Base-by-base conservation (phyloP, 2,797 vertebrate species). In the Hippopotamyrus pictus region DNA sequence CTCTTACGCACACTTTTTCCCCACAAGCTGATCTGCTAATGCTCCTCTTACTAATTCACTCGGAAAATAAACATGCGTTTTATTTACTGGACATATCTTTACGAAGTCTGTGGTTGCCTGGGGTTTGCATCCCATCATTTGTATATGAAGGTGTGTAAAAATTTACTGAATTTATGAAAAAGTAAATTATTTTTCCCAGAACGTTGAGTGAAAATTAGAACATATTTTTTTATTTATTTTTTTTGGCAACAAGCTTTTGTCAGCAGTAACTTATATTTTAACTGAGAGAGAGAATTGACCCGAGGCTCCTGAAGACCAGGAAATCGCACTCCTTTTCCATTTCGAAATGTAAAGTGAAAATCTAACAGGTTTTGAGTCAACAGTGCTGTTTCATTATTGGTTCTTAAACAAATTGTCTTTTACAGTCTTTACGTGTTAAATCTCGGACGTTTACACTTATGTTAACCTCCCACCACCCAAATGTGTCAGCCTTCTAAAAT, bases 31-130 rank as follows among this genome's bases (percentile, higher is more conserved):
- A 29, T 29, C 44, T 9, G 46, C 25, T n/a, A 54, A 25, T 86
- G 22, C 14, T 37, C 33, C 53, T 44, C 62, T 48, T 69, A 9
- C 33, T 14, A 51, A 65, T 17, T 8, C 37, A 65, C 3, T n/a
- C 11, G n/a, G 25, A 85, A 88, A 88, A 87, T 87, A 59, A 48
- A 57, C 85, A 87, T 57, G 25, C 14, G 0, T 57, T 87, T 87
- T n/a, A 59, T 54, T 59, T 57, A 11, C 76, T 46, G 76, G 19
- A 82, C 14, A 3, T 82, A 19, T 46, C 41, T 82, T 82, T 82
- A 76, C 12, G 12, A 79, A 44, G 73, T 29, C 33, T 79, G 73
- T 79, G 73, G 73, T 79, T 79, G 73, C 33, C 73, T 79, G 73
- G 37, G 69, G 17, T 41, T 41, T 76, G 5, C 17, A 76, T 6